Evolutionary conservation across 2,888 invertebrate species (phyloP).

Genomic region (Neelides folsomi): DNA sequence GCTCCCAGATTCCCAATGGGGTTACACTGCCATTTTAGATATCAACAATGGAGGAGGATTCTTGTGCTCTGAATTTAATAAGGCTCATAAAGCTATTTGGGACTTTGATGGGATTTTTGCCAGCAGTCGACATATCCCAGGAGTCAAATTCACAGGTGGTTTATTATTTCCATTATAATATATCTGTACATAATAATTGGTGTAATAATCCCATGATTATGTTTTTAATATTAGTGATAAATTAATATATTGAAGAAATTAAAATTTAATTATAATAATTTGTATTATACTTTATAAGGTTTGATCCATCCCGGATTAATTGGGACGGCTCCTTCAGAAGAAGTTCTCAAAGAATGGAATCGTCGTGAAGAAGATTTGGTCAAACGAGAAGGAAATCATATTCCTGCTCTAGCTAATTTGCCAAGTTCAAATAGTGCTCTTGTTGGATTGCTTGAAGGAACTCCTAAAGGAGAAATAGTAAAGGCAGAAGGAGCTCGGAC

Average conservation of each 20-base stretch:
- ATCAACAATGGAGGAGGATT: slow-evolving; percentile 17
- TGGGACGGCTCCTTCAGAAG: slow-evolving; percentile 17
- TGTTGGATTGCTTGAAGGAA: slow-evolving; percentile 16
- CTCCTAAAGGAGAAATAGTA: slow-evolving; percentile 9
- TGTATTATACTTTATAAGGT: too few relatives aligned
- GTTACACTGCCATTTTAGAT: slow-evolving; percentile 16
- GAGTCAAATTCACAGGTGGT: slow-evolving; percentile 15
- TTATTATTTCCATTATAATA: too few relatives aligned
- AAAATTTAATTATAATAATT: too few relatives aligned
- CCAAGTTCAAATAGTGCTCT: slow-evolving; percentile 9
- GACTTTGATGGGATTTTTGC: slow-evolving; percentile 25
- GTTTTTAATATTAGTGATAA: too few relatives aligned
- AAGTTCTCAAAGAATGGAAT: slow-evolving; percentile 21
- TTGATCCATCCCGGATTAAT: slow-evolving; percentile 26
- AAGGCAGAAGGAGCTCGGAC: slow-evolving; percentile 23
- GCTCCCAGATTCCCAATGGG: slow-evolving; percentile 18
- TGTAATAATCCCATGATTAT: too few relatives aligned
- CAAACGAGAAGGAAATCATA: slow-evolving; percentile 2
- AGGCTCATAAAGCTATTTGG: slow-evolving; percentile 22
- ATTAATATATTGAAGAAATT: too few relatives aligned
- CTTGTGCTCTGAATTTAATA: slow-evolving; percentile 13
- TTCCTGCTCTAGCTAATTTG: slow-evolving; percentile 6
- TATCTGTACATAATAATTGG: too few relatives aligned
- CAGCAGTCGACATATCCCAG: slow-evolving; percentile 23
- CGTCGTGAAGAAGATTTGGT: slow-evolving; percentile 16